Base-by-base conservation (phyloP, 2,797 vertebrate species). In the Hephaestus fuliginosus region DNA sequence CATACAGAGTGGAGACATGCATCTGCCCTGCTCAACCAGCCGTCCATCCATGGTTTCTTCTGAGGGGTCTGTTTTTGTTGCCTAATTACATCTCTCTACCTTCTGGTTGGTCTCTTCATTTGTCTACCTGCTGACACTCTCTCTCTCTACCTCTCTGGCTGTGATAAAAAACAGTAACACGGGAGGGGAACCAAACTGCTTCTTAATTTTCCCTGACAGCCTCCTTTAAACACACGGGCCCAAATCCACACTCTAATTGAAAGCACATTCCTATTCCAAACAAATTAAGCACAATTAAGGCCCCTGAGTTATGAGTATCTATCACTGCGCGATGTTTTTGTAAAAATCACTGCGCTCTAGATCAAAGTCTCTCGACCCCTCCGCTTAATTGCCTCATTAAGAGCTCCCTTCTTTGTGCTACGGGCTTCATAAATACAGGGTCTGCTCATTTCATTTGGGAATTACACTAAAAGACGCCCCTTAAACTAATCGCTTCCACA, bases 281-380 rank as follows among this genome's bases (percentile, higher is more conserved):
- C 98, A 99, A 99, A 99, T 99, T 99, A 99, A 99, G 97, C 97
- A 98, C 97, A 99, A 99, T 99, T 99, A 99, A 98, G 97, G 96
- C 92, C 96, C 92, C 96, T 97, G 98, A 99, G 97, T 98, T 99
- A 98, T 98, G 97, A 97, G 97, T 97, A 97, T 98, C 97, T 98
- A 99, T 98, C 97, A 98, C 96, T 97, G 96, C 92, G 96, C 90
- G 93, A 98, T 99, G 98, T 99, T 99, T 99, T 98, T 96, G 96
- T 97, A 98, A 97, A 99, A 99, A 98, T 99, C 97, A 98, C 97
- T 96, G 97, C 94, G 94, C 97, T 96, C 90, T 94, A 98, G 97
- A 99, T 99, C 98, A 99, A 99, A 99, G 97, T 94, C 96, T 91
- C 93, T 95, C 95, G 96, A 97, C 96, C 96, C 91, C 96, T 96